Base-by-base conservation (phyloP, 2,888 invertebrate genomes). In the Drosophila engyochracea region DNA sequence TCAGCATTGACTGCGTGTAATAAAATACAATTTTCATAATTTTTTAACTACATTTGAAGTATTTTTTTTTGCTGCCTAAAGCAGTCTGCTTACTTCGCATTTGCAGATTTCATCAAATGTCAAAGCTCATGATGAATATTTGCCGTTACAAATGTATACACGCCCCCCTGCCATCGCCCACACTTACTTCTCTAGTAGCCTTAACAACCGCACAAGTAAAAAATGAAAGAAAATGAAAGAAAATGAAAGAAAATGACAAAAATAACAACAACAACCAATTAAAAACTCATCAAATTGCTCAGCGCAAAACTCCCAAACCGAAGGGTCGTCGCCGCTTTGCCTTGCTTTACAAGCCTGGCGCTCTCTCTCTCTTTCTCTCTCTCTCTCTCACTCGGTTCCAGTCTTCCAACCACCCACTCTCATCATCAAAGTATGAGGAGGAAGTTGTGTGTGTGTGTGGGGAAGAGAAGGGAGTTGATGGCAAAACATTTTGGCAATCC, bases 251-350 rank as follows among this genome's bases (percentile, higher is more conserved):
- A 31, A 31, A 39, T 49, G 0, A 22, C 51, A 51, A 37, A 28
- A 54, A 30, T 5, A 71, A 52, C 67, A 70, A 70, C 70, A 80
- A 71, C 65, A 55, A 75, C 80, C 78, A 79, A 76, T 79, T 80
- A 80, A 76, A 79, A 79, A 76, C 81, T 80, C 71, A 79, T 79
- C 81, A 79, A 81, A 79, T 72, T 69, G 64, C 74, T 64, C 30
- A 67, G 68, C 53, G 39, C 39, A 59, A 61, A 64, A 73, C 63
- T 74, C 58, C 68, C 79, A 74, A 74, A 78, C 66, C 65, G 47
- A 53, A 73, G 51, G 51, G 37, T 51, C 44, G 53, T 28, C 37
- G 54, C 25, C 30, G 33, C 22, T 30, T 52, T 53, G 14, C 52
- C 16, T 25, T 47, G 7, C 47, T 25, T 47, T 47, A 47, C 47